Conservation (phyloP, 2,797 vertebrate species). For the Tenualosa ilisha region DNA sequence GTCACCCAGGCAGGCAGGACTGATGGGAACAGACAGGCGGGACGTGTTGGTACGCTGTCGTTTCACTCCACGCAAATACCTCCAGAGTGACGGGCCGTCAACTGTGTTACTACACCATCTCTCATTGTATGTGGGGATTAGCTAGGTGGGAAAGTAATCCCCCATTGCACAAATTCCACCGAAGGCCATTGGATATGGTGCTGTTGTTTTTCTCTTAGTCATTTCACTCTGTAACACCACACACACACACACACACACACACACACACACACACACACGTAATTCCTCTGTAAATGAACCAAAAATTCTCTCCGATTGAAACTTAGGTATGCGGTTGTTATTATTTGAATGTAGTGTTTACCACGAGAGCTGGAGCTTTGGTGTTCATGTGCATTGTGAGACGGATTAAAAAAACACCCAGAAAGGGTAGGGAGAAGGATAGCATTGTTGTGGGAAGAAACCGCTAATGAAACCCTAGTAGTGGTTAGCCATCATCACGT, state of each 20-base stretch:
- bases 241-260: no score
- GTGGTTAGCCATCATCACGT: background rate
- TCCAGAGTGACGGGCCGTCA: constrained; percentile 46
- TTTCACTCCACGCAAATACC: constrained; percentile 5
- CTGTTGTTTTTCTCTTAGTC: constrained; percentile 29
- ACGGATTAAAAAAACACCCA: constrained; percentile 29
- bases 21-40: constrained; percentile 27
- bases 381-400: constrained; percentile 46
- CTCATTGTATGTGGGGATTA: constrained; percentile 37
- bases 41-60: constrained; percentile 33
- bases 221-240: background rate
- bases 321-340: constrained; percentile 18
- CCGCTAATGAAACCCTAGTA: background rate
- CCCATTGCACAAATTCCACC: constrained; percentile 43
- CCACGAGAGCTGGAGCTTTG: constrained; percentile 24
- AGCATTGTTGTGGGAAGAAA: constrained; percentile 14
- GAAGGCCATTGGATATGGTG: background rate
- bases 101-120: constrained; percentile 13
- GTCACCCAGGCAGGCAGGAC: constrained; percentile 14
- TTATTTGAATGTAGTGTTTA: constrained; percentile 29
- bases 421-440: background rate
- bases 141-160: constrained; percentile 38
- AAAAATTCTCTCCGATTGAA: constrained; percentile 39
- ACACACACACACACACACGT: no score
- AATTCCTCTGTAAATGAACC: constrained; percentile 23